phyloP scores from a whole-genome alignment of 2,797 vertebrate species.

The Sebastes aleutianus region DNA sequence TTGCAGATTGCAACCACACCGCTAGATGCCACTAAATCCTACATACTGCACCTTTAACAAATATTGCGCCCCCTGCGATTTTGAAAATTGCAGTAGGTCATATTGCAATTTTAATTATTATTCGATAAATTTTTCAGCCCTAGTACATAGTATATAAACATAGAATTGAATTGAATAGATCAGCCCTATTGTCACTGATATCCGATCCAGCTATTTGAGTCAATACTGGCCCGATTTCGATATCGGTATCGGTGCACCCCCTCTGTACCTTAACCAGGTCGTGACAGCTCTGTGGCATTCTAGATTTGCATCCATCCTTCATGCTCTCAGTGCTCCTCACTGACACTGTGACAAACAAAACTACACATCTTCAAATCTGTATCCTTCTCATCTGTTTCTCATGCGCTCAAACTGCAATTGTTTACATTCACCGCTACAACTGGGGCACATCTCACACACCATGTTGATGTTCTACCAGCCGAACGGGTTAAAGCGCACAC shows the following conservation, averaged over 20 bases:
- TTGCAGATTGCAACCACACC: too few species aligned
- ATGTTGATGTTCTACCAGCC: not conserved
- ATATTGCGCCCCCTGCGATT: too few species aligned
- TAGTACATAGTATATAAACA: not conserved
- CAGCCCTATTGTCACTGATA: accelerated
- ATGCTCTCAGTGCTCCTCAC: not conserved
- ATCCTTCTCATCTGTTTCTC: constrained; percentile 34
- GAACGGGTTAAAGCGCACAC: constrained; percentile 34
- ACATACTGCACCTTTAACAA: too few species aligned
- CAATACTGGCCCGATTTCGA: not conserved
- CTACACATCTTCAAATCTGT: not conserved
- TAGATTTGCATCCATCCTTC: not conserved
- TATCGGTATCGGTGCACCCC: accelerated
- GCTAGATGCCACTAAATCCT: too few species aligned
- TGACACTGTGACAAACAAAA: constrained; percentile 22
- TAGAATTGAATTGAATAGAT: not conserved
- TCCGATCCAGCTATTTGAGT: not conserved
- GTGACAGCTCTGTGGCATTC: not conserved
- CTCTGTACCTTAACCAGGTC: not conserved
- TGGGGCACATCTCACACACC: constrained; percentile 9
- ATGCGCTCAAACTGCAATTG: not conserved
- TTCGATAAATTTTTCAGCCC: accelerated
- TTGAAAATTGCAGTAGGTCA: too few species aligned
- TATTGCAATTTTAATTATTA: too few species aligned
- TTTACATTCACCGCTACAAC: constrained; percentile 26